Evolutionary conservation across 1,140 invertebrate genomes (phyloP), one percentile per base, ranked within the genome.

Genomic region (Drosophila erecta): DNA sequence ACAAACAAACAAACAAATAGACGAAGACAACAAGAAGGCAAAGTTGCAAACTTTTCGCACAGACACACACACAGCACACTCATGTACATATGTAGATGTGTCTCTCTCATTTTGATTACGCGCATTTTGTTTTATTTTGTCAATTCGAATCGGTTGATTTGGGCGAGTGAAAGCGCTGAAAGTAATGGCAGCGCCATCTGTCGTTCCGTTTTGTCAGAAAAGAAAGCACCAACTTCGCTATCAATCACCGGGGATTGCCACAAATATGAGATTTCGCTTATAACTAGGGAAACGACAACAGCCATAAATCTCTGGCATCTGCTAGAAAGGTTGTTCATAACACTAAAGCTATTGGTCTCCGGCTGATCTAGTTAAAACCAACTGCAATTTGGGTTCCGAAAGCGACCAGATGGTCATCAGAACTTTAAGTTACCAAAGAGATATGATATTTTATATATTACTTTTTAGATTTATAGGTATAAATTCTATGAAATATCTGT

Each of bases 151-250:
- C 41, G 20, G 51, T 70, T 69, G 64, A 69, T 69, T 69, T 69
- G 65, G 66, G 65, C 65, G 66, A 70, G 66, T 69, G 66, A 70
- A 70, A 70, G 66, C 66, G 66, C 64, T 51, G 50, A 66, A 54
- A 49, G 64, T 69, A 35, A 57, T 64, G 64, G 35, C 33, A 70
- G 66, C 66, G 66, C 66, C 66, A 70, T 70, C 66, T 70, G 66
- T 47, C 43, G 59, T 24, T 38, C 37, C 49, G 50, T 62, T 43
- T 54, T 54, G 59, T 40, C 58, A n/a, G 47, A 70, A 70, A 70
- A 69, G 50, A 70, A 70, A 56, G 50, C 64, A 70, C 33, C n/a
- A 37, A 22, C 40, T 38, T 22, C 3, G 65, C 66, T 20, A 69
- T 70, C 66, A 70, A 69, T 70, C 66, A 55, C 30, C 22, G 41